phyloP scores from a whole-genome alignment of 2,888 invertebrate genomes.

The Synanthedon myopaeformis region DNA sequence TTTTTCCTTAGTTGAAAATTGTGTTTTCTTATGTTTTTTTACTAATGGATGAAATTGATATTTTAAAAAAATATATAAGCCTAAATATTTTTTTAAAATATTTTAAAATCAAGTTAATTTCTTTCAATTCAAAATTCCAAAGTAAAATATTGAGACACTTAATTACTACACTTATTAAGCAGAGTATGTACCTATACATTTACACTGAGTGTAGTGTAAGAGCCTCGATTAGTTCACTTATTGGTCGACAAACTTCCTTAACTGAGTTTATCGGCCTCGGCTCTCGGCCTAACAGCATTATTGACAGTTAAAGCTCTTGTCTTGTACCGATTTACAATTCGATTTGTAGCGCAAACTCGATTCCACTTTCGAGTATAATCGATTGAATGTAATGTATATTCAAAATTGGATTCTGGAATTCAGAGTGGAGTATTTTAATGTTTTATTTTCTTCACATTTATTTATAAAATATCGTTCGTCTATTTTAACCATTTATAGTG shows the following conservation, averaged over 20 bases:
- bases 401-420: constrained; percentile 3
- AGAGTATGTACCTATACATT: too few species aligned
- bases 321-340: constrained; percentile 41
- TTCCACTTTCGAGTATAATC: constrained; percentile 13
- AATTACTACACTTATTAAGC: too few species aligned
- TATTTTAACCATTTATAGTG: too few species aligned
- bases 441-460: not conserved
- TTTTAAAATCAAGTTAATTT: too few species aligned
- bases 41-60: too few species aligned
- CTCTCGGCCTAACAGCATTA: constrained; percentile 38
- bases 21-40: not conserved
- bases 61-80: too few species aligned
- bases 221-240: constrained; percentile 36
- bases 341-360: constrained; percentile 20
- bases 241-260: constrained; percentile 48
- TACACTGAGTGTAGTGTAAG: not conserved
- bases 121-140: too few species aligned
- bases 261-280: constrained; percentile 35
- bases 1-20: not conserved
- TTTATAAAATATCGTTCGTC: too few species aligned
- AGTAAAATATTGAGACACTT: too few species aligned
- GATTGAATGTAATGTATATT: constrained; percentile 15
- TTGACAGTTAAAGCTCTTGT: constrained; percentile 34
- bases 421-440: not conserved
- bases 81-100: too few species aligned